phyloP scores from a whole-genome alignment of 2,797 vertebrate species.

The Falco peregrinus region DNA sequence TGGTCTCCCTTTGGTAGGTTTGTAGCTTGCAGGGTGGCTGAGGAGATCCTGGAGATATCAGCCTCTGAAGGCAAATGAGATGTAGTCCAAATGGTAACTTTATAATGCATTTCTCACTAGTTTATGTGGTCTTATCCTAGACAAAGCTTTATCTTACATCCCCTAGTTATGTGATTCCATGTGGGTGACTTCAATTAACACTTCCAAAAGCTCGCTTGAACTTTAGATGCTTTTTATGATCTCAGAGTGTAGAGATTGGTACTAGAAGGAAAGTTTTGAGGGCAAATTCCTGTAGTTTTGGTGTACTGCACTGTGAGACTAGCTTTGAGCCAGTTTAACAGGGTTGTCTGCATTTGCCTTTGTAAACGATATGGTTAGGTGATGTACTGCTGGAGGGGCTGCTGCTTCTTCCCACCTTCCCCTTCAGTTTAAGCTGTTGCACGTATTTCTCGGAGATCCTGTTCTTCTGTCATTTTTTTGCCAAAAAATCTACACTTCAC shows the following conservation, averaged over 20 bases:
- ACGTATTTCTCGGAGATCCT: background rate
- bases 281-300: slow-evolving; percentile 29
- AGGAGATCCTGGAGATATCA: background rate
- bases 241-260: background rate
- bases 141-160: slow-evolving; percentile 22
- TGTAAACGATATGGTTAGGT: background rate
- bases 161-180: slow-evolving; percentile 8
- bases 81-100: background rate
- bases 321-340: slow-evolving; percentile 13
- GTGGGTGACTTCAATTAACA: background rate
- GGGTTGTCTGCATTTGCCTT: background rate
- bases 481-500: background rate
- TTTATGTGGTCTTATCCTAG: background rate
- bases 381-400: background rate
- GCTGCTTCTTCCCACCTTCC: background rate
- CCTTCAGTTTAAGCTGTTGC: background rate
- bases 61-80: background rate
- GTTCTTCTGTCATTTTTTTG: background rate
- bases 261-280: background rate
- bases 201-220: too few species aligned
- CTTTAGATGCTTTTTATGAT: slow-evolving; percentile 3
- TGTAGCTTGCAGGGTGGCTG: background rate
- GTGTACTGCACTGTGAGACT: background rate
- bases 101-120: background rate
- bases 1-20: background rate